Percentiles rank a stretch among this genome's conserved stretches.
phyloP scores from a whole-genome alignment of 35 echinoderm and acorn worm species.

The Hemicentrotus pulcherrimus region DNA sequence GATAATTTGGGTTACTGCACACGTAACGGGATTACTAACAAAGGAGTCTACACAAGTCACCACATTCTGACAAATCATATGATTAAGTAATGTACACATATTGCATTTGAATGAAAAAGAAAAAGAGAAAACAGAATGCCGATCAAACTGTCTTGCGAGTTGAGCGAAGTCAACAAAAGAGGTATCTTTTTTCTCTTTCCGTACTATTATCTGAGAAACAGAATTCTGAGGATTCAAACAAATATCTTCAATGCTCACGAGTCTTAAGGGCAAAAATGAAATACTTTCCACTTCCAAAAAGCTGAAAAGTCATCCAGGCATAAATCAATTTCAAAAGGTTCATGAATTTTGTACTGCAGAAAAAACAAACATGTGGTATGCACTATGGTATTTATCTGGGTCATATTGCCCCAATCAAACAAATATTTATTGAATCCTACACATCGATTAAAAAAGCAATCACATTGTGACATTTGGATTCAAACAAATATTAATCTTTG shows the following conservation, averaged over 20 bases:
- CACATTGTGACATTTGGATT: too few relatives aligned
- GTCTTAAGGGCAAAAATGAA: not conserved
- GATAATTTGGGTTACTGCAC: not conserved
- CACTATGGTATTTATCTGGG: too few relatives aligned
- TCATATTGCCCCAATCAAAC: too few relatives aligned
- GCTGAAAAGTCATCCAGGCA: not conserved
- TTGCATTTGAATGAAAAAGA: slow-evolving; percentile 2
- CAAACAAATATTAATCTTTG: too few relatives aligned
- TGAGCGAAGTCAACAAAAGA: slow-evolving; percentile 3
- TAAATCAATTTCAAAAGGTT: not conserved
- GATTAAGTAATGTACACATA: slow-evolving; percentile 4
- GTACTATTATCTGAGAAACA: not conserved
- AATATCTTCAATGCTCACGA: not conserved
- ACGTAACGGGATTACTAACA: not conserved
- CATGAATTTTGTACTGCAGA: too few relatives aligned
- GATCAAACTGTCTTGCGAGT: not conserved
- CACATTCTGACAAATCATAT: not conserved
- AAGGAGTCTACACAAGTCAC: not conserved
- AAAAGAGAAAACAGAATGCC: not conserved
- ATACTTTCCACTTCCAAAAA: not conserved
- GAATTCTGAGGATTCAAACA: not conserved
- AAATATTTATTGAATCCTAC: too few relatives aligned
- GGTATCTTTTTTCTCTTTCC: not conserved
- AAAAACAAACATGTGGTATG: too few relatives aligned
- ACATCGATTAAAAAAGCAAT: too few relatives aligned